Base-by-base conservation (phyloP, 1,140 invertebrate genomes). In the Aphelenchoides fujianensis region DNA sequence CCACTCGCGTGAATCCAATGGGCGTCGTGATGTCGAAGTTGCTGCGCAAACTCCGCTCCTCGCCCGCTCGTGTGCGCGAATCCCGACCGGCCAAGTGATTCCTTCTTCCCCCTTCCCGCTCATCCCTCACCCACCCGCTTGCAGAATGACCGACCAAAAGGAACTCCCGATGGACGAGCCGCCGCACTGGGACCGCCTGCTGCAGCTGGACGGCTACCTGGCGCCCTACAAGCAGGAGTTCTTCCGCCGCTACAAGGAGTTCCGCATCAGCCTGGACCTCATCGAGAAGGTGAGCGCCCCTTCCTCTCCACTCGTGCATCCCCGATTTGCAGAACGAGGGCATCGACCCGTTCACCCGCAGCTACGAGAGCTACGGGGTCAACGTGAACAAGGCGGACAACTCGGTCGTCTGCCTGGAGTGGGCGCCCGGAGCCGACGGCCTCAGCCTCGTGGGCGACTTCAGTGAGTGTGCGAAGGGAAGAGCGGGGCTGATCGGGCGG, bases 401-500 rank as follows among this genome's bases (percentile, higher is more conserved):
- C 79, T 91, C 90, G 0, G 89, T 98, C 0, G 87, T 87, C 1
- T 92, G 91, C 79, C 87, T 89, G 66, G 96, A 98, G 88, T 98
- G 96, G 96, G 94, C 94, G 36, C 96, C 96, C 3, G 92, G 91
- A 34, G 96, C 95, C 9, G 89, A 91, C 74, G 90, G 89, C 74
- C 82, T 99, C 1, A 94, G 90, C 85, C 87, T 98, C 1, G 90
- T 92, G 70, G 96, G 96, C 84, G 94, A 97, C 79, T 98, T 98
- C 81, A 98, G 94, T 97, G 88, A 90, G 90, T 82, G 55, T 68
- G 53, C n/a, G n/a, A 12, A 23, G 23, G 12, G 12, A 48, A 16
- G 41, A 48, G 12, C 23, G 12, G 23, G 23, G 23, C 23, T 48
- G 23, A 48, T 23, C 23, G 12, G 12, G 12, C 23, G 12, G 41